Evolutionary conservation across 2,888 invertebrate species (phyloP).

Genomic region (Dryobotodes eremita): DNA sequence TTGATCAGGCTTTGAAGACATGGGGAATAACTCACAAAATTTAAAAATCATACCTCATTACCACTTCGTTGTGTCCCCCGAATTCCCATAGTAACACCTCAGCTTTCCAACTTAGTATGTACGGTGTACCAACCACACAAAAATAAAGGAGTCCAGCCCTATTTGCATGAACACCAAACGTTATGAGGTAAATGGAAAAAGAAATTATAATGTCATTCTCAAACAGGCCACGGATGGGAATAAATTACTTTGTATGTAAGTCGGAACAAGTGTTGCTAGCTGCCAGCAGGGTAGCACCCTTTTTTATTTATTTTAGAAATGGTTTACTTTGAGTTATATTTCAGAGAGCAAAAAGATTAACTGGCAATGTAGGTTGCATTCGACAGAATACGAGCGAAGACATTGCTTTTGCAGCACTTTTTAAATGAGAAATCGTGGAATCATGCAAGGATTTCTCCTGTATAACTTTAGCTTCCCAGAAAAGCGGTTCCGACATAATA

Average conservation of each 20-base stretch:
- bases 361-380: neutral
- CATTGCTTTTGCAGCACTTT: neutral
- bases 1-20: neutral
- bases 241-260: conserved; percentile 46
- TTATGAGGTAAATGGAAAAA: conserved; percentile 63
- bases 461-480: neutral
- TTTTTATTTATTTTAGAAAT: conserved; percentile 5
- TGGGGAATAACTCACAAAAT: neutral
- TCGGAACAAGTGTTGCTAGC: conserved; percentile 4
- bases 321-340: conserved; percentile 6
- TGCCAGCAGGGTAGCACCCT: neutral
- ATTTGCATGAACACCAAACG: conserved; percentile 70
- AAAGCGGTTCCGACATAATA: too few relatives aligned
- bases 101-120: conserved; percentile 31
- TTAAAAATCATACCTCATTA: neutral
- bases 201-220: conserved; percentile 64
- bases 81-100: conserved; percentile 43
- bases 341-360: neutral
- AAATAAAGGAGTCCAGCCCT: conserved; percentile 57
- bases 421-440: neutral
- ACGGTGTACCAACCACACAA: conserved; percentile 34
- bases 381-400: neutral
- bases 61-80: neutral
- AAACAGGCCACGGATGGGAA: conserved; percentile 47
- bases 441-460: neutral